A percentile compares a stretch with the other conserved stretches of the same genome.
phyloP scores from a whole-genome alignment of 2,113 vertebrate species.

The Clinocottus analis region DNA sequence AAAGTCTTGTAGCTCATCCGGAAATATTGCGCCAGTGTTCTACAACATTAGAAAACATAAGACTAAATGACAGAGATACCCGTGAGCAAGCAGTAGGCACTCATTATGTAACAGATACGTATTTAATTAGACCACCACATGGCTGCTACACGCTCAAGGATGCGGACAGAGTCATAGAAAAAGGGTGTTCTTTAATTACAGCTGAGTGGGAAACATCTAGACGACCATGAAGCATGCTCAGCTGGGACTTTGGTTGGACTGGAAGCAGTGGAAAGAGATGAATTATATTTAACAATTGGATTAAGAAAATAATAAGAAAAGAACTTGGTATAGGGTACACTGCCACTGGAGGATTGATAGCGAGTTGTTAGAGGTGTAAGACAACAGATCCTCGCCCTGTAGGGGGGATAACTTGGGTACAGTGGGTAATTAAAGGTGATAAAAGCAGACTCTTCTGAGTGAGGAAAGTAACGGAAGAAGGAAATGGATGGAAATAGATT shows the following conservation, averaged over 20 bases:
- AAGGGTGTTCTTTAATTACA: slow-evolving; percentile 73
- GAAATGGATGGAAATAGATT: slow-evolving; percentile 45
- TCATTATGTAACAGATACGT: slow-evolving; percentile 55
- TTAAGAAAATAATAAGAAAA: slow-evolving; percentile 5
- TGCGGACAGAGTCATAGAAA: slow-evolving; percentile 45
- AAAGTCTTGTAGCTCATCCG: neutral
- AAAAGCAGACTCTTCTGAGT: slow-evolving; percentile 50
- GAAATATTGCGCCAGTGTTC: slow-evolving; percentile 12
- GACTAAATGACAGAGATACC: slow-evolving; percentile 51
- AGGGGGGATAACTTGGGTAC: slow-evolving; percentile 52
- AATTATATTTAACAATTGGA: slow-evolving; percentile 53
- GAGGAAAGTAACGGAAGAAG: slow-evolving; percentile 37
- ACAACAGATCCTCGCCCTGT: slow-evolving; percentile 45
- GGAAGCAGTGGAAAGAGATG: slow-evolving; percentile 14
- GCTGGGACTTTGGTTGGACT: slow-evolving; percentile 30
- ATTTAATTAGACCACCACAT: slow-evolving; percentile 67
- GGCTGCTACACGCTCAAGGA: slow-evolving; percentile 40
- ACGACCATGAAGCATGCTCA: slow-evolving; percentile 40
- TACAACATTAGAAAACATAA: slow-evolving; percentile 22
- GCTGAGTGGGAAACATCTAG: slow-evolving; percentile 32
- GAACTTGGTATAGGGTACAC: slow-evolving; percentile 37
- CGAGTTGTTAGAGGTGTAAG: slow-evolving; percentile 48
- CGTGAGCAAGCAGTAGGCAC: slow-evolving; percentile 50
- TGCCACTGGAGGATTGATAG: slow-evolving; percentile 50
- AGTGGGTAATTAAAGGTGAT: slow-evolving; percentile 75